Evolutionary conservation across 2,797 vertebrate genomes (phyloP), one percentile per base, ranked within the genome.

Genomic region (Myripristis murdjan): DNA sequence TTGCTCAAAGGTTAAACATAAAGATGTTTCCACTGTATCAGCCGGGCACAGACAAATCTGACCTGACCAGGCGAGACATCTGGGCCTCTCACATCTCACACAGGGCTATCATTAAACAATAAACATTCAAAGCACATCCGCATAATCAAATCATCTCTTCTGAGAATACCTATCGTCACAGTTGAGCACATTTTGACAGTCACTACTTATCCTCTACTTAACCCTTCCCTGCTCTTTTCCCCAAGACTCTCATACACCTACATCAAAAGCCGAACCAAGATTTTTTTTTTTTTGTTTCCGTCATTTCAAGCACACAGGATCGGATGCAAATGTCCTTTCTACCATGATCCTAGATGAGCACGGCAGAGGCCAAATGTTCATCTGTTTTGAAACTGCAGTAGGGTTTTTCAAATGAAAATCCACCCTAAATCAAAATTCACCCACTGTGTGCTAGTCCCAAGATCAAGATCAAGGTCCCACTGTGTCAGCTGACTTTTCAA

Each of bases 351-450:
- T 18, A 20, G 4, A 23, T 11, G 43, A 51, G 43, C 12, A 2
- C 23, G 33, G 1, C 12, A 11, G 28, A 26, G 68, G 52, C 73
- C 43, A 70, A 56, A 68, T 6, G 44, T 64, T 63, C 26, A 44
- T 44, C 23, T 24, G 31, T 51, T 64, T 18, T 47, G 23, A 43
- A 22, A 49, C 53, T 47, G 58, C 54, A 22, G 6, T 3, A n/a
- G 11, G 37, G 37, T 12, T 46, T 18, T n/a, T 6, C 5, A 46
- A 18, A 8, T 2, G 15, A 52, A 28, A 61, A 59, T 46, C 46
- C 12, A 56, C 46, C 49, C 46, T 49, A 3, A 18, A 37, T 43
- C 43, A 8, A 22, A 69, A 41, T 47, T 51, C 24, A 41, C 39
- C 24, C 16, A 33, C 37, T 31, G 33, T 10, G 20, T 33, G 23